Conservation (phyloP, 2,797 vertebrate genomes). For the Limnodromus scolopaceus region DNA sequence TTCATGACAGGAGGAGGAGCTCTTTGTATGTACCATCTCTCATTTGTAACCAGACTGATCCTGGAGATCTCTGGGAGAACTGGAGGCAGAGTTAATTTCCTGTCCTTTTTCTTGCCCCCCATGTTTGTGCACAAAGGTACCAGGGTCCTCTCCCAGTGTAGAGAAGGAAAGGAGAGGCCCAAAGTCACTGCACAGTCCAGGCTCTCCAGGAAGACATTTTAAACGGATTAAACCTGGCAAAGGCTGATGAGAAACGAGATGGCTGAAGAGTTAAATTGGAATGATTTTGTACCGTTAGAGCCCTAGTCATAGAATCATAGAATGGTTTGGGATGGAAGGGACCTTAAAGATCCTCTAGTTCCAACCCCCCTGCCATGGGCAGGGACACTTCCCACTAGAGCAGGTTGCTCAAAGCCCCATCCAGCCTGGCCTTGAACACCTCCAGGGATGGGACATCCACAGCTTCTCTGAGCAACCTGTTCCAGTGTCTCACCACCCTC, state of each 20-base stretch:
- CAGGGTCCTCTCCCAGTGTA: background rate
- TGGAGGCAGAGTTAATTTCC: background rate
- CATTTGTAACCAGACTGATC: background rate
- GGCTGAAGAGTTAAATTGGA: background rate
- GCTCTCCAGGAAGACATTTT: background rate
- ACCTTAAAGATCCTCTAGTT: background rate
- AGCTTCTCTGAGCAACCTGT: background rate
- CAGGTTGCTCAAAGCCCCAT: background rate
- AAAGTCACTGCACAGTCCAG: background rate
- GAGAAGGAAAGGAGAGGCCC: background rate
- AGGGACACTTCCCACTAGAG: background rate
- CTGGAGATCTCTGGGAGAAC: background rate
- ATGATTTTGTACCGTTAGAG: background rate
- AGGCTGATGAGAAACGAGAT: background rate
- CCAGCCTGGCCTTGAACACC: background rate
- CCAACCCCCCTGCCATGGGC: too few species aligned
- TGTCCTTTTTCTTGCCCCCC: background rate
- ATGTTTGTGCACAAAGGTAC: background rate
- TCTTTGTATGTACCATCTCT: background rate
- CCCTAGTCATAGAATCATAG: background rate
- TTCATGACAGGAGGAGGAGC: background rate
- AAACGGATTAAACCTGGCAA: background rate
- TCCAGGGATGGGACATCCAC: background rate
- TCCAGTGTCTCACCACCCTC: background rate
- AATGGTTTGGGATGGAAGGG: background rate